phyloP scores from a whole-genome alignment of 2,888 invertebrate genomes.

The Aphodius granarius region DNA sequence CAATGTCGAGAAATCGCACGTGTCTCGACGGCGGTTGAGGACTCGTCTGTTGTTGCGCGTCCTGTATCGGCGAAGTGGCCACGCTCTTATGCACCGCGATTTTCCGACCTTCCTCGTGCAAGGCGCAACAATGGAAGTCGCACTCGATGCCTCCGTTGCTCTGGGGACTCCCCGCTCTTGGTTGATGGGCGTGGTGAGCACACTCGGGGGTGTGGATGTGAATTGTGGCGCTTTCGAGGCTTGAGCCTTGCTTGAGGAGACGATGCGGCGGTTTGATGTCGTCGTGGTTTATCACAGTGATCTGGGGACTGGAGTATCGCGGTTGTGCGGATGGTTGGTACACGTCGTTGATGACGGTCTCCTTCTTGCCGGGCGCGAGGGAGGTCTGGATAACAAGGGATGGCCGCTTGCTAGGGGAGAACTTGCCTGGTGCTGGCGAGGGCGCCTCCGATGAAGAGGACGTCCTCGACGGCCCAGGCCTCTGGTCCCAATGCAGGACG shows the following conservation, averaged over 20 bases:
- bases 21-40: constrained; percentile 68
- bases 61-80: constrained; percentile 91
- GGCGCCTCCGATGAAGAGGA: constrained; percentile 54
- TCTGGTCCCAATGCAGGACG: constrained; percentile 95
- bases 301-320: constrained; percentile 72
- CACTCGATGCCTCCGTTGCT: constrained; percentile 71
- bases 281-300: constrained; percentile 93
- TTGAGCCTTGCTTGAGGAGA: constrained; percentile 58
- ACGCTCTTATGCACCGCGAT: constrained; percentile 92
- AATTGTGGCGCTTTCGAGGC: constrained; percentile 73
- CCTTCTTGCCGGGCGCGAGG: constrained; percentile 54
- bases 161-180: constrained; percentile 66
- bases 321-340: constrained; percentile 44
- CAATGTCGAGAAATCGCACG: constrained; percentile 84
- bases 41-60: constrained; percentile 59
- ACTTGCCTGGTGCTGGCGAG: constrained; percentile 57
- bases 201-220: constrained; percentile 85
- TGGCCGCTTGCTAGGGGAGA: constrained; percentile 64
- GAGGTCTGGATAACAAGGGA: constrained; percentile 72
- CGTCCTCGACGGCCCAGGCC: constrained; percentile 62
- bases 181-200: constrained; percentile 69
- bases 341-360: constrained; percentile 61
- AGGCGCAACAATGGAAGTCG: constrained; percentile 94
- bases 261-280: constrained; percentile 60
- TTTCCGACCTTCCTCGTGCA: constrained; percentile 90